Evolutionary conservation across 2,888 invertebrate genomes (phyloP).

Genomic region (Cacoxenus indagator): DNA sequence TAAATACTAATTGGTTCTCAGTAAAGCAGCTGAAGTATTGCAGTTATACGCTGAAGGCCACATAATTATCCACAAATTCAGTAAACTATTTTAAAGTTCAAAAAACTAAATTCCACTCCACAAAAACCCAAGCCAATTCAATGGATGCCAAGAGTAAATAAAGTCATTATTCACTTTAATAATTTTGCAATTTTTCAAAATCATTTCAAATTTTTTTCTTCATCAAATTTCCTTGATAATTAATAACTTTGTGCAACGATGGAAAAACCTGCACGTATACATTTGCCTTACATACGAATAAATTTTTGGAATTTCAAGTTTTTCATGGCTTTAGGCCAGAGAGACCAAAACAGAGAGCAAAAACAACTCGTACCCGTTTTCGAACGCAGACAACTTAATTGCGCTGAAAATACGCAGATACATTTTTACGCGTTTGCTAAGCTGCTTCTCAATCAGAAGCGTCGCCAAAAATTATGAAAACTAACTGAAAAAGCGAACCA

Average conservation of each 20-base stretch:
- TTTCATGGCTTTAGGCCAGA: background rate
- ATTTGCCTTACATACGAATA: background rate
- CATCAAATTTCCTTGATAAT: background rate
- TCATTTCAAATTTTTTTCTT: background rate
- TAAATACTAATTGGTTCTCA: too few species aligned
- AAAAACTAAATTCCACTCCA: background rate
- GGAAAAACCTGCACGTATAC: background rate
- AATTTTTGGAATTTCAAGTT: background rate
- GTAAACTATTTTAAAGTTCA: background rate
- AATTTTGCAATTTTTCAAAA: background rate
- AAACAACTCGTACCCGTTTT: background rate
- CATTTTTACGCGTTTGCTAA: constrained; percentile 47
- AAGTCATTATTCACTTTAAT: background rate
- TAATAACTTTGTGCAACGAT: background rate
- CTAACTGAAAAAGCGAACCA: background rate
- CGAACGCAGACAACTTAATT: constrained; percentile 36
- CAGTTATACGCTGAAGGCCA: too few species aligned
- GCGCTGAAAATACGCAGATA: constrained; percentile 37
- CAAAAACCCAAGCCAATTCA: background rate
- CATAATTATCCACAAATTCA: too few species aligned
- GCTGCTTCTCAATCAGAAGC: constrained; percentile 43
- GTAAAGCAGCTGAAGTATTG: too few species aligned
- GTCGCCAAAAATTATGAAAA: constrained; percentile 6
- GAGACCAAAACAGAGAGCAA: background rate
- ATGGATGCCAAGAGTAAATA: background rate